Base-by-base conservation (phyloP, 2,888 invertebrate genomes). In the Sarcophaga variegata region DNA sequence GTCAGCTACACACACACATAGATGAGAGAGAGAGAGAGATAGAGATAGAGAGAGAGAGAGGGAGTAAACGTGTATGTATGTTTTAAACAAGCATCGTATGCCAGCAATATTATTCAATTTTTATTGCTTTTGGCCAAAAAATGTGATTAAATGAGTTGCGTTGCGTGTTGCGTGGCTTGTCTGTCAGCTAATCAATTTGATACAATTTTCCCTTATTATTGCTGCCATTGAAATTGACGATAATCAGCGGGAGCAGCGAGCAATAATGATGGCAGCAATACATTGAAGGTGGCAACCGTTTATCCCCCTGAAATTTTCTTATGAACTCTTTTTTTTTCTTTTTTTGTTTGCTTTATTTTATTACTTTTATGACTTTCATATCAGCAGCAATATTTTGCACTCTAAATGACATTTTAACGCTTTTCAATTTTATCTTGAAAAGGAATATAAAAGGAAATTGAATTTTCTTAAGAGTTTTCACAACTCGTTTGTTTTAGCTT, bases 171-270 rank as follows among this genome's bases (percentile, higher is more conserved):
- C 54, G 45, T 60, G 69, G 69, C 62, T 75, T 62, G 75, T 75
- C 72, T 83, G 60, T 78, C 77, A 78, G 67, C 78, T 72, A 72
- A 78, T 83, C 77, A 83, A 81, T 78, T 83, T 83, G 22, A 66
- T 47, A 20, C 78, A 83, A 62, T 47, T 62, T 54, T 69, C 20
- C 64, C 20, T 63, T 83, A 69, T 69, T 79, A 83, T 83, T 64
- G 66, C 37, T 74, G 69, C 20, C 49, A 77, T 81, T 85, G 71
- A 85, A 81, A 81, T 71, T 81, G 84, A 75, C n/a, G 79, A 76
- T 79, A 69, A 75, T 63, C 75, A 79, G 78, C 49, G 14, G 27
- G n/a, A 71, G 14, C 2, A 45, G 59, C 11, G 27, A 54, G 12
- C 12, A 20, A 49, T 47, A 67, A 49, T 37, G 22, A 45, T 37